Conservation (phyloP, 23 tunicate genomes). For the Phallusia fumigata region DNA sequence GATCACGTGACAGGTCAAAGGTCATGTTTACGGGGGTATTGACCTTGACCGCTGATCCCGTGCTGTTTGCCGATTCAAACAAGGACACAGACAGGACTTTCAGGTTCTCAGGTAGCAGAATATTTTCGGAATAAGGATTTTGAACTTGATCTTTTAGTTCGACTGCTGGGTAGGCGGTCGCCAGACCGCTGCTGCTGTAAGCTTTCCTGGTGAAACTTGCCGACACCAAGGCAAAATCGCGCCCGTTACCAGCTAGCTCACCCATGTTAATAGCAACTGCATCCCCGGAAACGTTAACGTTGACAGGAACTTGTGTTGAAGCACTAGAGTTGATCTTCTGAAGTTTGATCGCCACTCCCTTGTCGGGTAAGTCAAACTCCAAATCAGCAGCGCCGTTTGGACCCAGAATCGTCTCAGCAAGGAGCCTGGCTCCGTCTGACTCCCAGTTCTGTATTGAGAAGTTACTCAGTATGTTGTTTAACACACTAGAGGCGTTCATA, state of each 20-base stretch:
- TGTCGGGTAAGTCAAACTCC: background rate
- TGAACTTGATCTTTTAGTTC: background rate
- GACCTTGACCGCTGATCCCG: background rate
- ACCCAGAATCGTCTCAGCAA: background rate
- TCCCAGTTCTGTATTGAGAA: background rate
- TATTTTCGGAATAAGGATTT: background rate
- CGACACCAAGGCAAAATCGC: background rate
- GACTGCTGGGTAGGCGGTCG: background rate
- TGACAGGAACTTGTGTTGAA: background rate
- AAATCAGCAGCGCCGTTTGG: background rate
- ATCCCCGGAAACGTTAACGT: background rate
- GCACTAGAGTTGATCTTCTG: background rate
- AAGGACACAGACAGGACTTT: background rate
- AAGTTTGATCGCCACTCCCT: background rate
- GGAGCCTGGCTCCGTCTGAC: background rate
- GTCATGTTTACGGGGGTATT: constrained; percentile 19
- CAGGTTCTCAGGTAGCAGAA: background rate
- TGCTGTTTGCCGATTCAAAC: background rate
- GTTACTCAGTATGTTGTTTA: background rate
- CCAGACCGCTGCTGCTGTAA: background rate
- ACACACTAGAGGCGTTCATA: background rate
- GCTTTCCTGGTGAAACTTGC: background rate
- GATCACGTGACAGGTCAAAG: constrained; percentile 7
- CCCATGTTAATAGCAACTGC: background rate
- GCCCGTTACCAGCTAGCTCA: background rate